Conservation (phyloP, 1,140 invertebrate genomes). For the Ceratitis capitata region DNA sequence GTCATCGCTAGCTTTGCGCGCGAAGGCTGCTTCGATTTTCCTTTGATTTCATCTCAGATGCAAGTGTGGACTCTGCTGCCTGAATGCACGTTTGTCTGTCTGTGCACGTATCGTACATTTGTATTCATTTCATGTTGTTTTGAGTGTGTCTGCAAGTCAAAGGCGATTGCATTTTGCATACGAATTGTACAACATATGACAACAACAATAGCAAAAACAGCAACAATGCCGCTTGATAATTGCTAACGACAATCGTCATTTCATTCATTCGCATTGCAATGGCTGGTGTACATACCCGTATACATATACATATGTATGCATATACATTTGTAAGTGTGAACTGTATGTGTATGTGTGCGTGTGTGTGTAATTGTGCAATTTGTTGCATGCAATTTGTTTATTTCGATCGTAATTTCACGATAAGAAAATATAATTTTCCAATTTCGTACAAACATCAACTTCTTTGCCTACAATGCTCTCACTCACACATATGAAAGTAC, state of each 20-base stretch:
- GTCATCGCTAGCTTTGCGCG: background rate
- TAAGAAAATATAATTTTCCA: slow-evolving; percentile 23
- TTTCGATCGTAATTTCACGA: slow-evolving; percentile 9
- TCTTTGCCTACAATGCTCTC: background rate
- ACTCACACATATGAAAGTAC: background rate
- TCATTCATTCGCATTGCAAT: background rate
- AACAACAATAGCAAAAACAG: background rate
- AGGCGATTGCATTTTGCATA: slow-evolving; percentile 28
- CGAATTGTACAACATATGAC: slow-evolving; percentile 18
- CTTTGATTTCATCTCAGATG: slow-evolving; percentile 11
- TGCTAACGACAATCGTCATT: slow-evolving; percentile 24
- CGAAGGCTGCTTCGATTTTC: background rate
- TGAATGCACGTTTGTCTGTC: background rate
- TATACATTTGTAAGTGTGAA: background rate
- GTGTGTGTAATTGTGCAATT: too few species aligned
- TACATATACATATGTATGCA: background rate
- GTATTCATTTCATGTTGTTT: slow-evolving; percentile 2
- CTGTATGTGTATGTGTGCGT: background rate
- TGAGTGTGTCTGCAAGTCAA: background rate
- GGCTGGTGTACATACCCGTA: background rate
- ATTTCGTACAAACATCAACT: background rate
- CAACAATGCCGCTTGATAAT: background rate
- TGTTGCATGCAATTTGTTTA: slow-evolving; percentile 4
- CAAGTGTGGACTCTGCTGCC: background rate
- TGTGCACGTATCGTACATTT: background rate